Base-by-base conservation (phyloP, 2,113 vertebrate genomes). In the Rallus limicola region DNA sequence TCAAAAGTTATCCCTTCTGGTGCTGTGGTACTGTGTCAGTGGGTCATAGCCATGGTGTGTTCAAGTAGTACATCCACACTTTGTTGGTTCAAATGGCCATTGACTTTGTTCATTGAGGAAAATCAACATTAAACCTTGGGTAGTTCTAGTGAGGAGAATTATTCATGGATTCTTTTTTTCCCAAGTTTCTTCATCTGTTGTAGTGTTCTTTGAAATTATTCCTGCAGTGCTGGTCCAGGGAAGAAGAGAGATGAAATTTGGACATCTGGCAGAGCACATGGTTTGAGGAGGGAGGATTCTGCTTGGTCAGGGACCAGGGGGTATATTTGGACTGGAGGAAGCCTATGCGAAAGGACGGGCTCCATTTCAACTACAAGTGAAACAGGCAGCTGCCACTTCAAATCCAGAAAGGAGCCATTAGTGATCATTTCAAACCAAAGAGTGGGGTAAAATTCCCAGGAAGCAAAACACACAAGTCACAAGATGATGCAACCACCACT, bases 1-100 rank as follows among this genome's bases (percentile, higher is more conserved):
- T 34, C 44, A 40, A 60, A 56, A 72, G 20, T 44, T 46, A 20
- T 53, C 17, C 13, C 40, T 62, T 53, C 6, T 56, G 33, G 34
- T 0, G 0, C 55, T 82, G 50, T 6, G 12, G 55, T 33, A 24
- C 31, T 0, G 0, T 1, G 13, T 55, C 17, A 90, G 42, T 65
- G 69, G 24, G 52, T 84, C 20, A 4, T 1, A 1, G 50, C 31
- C 2, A 5, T 70, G 5, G 3, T 36, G 18, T 36, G 60, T 56
- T 40, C 44, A 40, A 38, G 50, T 24, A 5, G n/a, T 11, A 38
- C 34, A 38, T 21, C 38, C n/a, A n/a, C 29, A n/a, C 20, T 46
- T 50, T 34, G 36, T 58, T 42, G 5, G 46, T 87, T 70, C 33
- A 62, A 16, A 44, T 69, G 33, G 31, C 28, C 36, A 4, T 64